Base-by-base conservation (phyloP, 2,888 invertebrate species). In the Pristionchus japonicus region DNA sequence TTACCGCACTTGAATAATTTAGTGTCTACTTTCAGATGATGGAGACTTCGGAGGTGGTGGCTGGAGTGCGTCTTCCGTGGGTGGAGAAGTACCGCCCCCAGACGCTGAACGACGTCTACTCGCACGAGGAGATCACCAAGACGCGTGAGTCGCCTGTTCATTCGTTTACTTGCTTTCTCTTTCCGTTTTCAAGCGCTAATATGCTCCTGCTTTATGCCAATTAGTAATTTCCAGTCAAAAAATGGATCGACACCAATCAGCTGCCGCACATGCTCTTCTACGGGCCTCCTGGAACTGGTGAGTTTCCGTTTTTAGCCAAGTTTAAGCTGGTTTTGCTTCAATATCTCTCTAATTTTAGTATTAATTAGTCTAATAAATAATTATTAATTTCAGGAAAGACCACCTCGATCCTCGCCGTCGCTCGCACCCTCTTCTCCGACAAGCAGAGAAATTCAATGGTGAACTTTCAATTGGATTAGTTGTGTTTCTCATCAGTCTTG, bases 41-140 rank as follows among this genome's bases (percentile, higher is more conserved):
- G 85, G 64, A 85, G 49, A 34, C 37, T 0, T 57, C 40, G n/a
- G 20, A 7, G 27, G 80, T n/a, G 37, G 40, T 31, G 70, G 61
- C 3, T 31, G 80, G 80, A 23, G 40, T 34, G 37, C 87, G 87
- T 90, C 89, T 94, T 89, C 94, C 94, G 70, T 94, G 98, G 99
- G 98, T 99, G 43, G 99, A 99, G 95, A 99, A 99, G 95, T 99
- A 99, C 95, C 96, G 99, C 37, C 99, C 99, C 11, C 96, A 96
- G 82, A 97, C 96, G 89, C 95, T 99, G 90, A 97, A 97, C 93
- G 99, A 99, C 94, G 96, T 99, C 74, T 98, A 99, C 89, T 98
- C 99, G 0, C 99, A 99, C 94, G 97, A 97, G 95, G 98, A 99
- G 95, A 99, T 99, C 88, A 97, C 99, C 89, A 96, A 96, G 94